Evolutionary conservation across 2,888 invertebrate genomes (phyloP), one percentile per base, ranked within the genome.

Genomic region (Criorhina ranunculi): DNA sequence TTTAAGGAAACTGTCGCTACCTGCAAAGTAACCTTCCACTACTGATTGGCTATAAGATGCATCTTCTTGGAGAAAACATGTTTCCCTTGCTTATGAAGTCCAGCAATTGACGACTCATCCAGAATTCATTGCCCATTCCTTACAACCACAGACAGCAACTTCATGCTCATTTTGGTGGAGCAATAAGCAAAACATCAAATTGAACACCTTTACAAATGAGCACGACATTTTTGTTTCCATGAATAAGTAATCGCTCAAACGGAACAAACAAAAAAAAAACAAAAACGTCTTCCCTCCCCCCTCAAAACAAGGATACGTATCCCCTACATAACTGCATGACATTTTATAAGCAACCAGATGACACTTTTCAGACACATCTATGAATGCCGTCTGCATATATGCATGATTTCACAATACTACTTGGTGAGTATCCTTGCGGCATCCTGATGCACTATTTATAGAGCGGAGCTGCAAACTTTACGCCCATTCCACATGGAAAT

Each of bases 331-430:
- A 15, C 33, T 51, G 33, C 73, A 67, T 35, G 4, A 59, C 59
- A 77, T 57, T 76, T 64, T 70, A 66, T 37, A 72, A 72, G 82
- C 70, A 59, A 75, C 33, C 49, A 46, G 53, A 80, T 85, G 85
- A 85, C 85, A 85, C 59, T 80, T 85, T 85, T 76, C 60, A 75
- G 85, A 76, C 80, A 80, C 31, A 33, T 80, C 76, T 70, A 76
- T 85, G 80, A 85, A 85, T 85, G 70, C 57, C 59, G 75, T 75
- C 64, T 55, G 83, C 79, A 83, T 75, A 62, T 69, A 82, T 83
- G 67, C 67, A 83, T 73, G 78, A 59, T 19, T 44, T 35, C 51
- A 42, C 40, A 35, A 8, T 53, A 33, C 17, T 44, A 42, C 37
- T 64, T 70, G 51, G 42, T 70, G 51, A 49, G 60, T 49, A 64